Evolutionary conservation across 2,888 invertebrate species (phyloP).

Genomic region (Cosmia pyralina): DNA sequence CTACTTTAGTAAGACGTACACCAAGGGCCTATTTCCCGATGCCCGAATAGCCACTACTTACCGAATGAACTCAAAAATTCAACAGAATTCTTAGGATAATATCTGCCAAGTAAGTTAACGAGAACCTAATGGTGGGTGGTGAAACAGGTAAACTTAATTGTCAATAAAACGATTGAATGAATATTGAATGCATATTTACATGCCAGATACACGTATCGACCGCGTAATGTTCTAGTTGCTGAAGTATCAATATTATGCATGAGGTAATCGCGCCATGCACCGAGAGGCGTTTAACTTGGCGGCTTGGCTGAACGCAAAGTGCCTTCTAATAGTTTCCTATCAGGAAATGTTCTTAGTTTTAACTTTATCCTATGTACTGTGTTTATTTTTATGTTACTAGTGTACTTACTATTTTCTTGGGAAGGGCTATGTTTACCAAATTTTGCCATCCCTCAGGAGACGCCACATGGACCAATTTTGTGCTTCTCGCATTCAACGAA

Average conservation of each 20-base stretch:
- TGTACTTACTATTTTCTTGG: not conserved
- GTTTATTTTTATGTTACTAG: slow-evolving; percentile 1
- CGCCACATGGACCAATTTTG: not conserved
- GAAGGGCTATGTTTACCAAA: not conserved
- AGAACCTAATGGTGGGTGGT: too few species aligned
- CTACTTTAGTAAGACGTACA: too few species aligned
- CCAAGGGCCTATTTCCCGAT: too few species aligned
- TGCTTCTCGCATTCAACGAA: not conserved
- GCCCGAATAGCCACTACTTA: too few species aligned
- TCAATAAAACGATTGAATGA: too few species aligned
- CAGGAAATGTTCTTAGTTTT: slow-evolving; percentile 41
- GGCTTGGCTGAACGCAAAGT: slow-evolving; percentile 48
- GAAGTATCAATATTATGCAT: slow-evolving; percentile 56
- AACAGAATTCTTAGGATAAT: too few species aligned
- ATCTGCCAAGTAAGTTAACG: too few species aligned
- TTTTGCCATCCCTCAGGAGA: too few species aligned
- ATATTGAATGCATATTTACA: not conserved
- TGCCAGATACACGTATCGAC: slow-evolving; percentile 1
- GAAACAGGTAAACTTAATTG: too few species aligned
- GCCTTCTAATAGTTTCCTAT: slow-evolving; percentile 50
- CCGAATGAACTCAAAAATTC: too few species aligned
- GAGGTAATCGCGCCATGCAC: slow-evolving; percentile 41
- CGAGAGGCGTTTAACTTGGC: slow-evolving; percentile 14
- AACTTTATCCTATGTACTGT: slow-evolving; percentile 4
- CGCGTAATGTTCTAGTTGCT: slow-evolving; percentile 21